Conservation (phyloP, 2,797 vertebrate species). For the Clamator glandarius region DNA sequence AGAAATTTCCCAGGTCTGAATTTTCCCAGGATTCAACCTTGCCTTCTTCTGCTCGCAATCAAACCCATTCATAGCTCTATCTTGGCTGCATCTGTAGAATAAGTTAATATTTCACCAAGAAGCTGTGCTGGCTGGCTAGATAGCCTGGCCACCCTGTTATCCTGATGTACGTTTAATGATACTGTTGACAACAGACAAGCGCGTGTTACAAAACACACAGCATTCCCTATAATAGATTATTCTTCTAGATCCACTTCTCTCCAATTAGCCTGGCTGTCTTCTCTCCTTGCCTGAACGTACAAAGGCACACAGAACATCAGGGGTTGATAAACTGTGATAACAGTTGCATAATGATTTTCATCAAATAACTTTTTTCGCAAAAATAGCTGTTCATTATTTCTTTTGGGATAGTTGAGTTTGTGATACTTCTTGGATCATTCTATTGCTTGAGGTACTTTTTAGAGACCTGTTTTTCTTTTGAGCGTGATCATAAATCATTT, state of each 20-base stretch:
- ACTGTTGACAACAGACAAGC: background rate
- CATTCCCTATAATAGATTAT: background rate
- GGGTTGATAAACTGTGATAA: slow-evolving; percentile 27
- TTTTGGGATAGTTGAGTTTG: slow-evolving; percentile 22
- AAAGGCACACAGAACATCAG: slow-evolving; percentile 1
- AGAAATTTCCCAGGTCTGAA: background rate
- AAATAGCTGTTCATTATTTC: background rate
- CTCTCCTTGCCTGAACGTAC: background rate
- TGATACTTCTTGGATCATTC: background rate
- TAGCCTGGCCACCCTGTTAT: background rate
- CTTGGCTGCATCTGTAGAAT: background rate
- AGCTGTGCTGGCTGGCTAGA: background rate
- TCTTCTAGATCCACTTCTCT: background rate
- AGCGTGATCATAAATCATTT: background rate
- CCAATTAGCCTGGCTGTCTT: background rate
- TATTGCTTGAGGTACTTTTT: background rate
- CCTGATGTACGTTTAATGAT: background rate
- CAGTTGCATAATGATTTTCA: slow-evolving; percentile 9
- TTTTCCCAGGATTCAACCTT: background rate
- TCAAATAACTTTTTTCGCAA: background rate
- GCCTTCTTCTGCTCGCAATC: background rate
- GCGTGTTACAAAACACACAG: background rate
- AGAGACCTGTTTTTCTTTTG: background rate
- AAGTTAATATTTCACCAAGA: background rate
- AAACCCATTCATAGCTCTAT: background rate